Percentiles rank a stretch among this genome's conserved stretches.
phyloP scores from a whole-genome alignment of 2,888 invertebrate species.

The Subacronicta megacephala region DNA sequence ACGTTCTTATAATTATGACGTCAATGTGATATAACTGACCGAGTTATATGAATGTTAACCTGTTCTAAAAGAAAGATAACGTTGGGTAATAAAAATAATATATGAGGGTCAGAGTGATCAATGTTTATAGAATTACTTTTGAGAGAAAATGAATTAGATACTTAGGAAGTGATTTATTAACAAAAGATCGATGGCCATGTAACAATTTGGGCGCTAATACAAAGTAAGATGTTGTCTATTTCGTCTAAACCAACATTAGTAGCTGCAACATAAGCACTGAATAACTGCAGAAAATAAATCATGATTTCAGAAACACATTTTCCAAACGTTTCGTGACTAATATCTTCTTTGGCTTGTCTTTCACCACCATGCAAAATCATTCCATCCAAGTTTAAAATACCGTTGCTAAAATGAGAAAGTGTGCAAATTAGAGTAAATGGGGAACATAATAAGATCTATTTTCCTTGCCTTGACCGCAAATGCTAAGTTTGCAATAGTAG shows the following conservation, averaged over 20 bases:
- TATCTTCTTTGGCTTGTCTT: constrained; percentile 59
- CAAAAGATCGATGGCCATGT: constrained; percentile 55
- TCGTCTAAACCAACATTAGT: neutral
- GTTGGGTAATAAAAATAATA: constrained; percentile 76
- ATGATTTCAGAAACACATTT: constrained; percentile 41
- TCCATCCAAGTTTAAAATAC: constrained; percentile 25
- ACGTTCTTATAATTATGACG: constrained; percentile 76
- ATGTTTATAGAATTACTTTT: constrained; percentile 50
- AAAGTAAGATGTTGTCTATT: constrained; percentile 2
- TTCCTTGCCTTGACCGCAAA: constrained; percentile 14
- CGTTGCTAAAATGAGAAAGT: constrained; percentile 28
- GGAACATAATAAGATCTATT: constrained; percentile 5
- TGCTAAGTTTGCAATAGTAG: constrained; percentile 34
- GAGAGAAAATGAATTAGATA: constrained; percentile 35
- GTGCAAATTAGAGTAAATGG: constrained; percentile 29
- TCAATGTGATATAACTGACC: constrained; percentile 74
- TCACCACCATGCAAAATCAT: constrained; percentile 51
- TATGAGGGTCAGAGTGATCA: constrained; percentile 54
- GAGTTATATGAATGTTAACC: constrained; percentile 55
- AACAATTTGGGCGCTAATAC: constrained; percentile 35
- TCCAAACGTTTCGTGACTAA: constrained; percentile 59
- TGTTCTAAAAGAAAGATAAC: constrained; percentile 66
- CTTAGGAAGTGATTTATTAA: constrained; percentile 48
- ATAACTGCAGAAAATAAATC: constrained; percentile 21
- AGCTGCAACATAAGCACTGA: constrained; percentile 7